Conservation (phyloP, 2,888 invertebrate species). For the Scaeva pyrastri region DNA sequence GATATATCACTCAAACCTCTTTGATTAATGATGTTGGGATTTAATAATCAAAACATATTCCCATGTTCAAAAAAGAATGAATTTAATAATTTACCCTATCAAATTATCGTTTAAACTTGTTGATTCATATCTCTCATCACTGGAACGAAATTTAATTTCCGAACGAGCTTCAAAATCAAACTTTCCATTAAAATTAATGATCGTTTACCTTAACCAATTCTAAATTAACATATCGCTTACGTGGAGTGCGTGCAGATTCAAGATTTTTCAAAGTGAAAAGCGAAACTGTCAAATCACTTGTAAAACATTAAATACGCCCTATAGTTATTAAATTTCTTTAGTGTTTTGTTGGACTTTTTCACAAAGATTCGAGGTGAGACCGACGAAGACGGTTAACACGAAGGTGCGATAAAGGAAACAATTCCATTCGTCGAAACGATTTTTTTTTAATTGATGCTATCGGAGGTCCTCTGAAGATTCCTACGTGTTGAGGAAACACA, state of each 20-base stretch:
- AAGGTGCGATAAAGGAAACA: conserved; percentile 42
- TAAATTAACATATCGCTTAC: conserved; percentile 63
- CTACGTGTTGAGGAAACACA: conserved; percentile 46
- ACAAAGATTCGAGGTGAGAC: neutral
- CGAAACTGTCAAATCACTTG: conserved; percentile 75
- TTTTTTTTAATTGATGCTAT: conserved; percentile 17
- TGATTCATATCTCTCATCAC: conserved; percentile 65
- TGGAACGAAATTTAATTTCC: conserved; percentile 37
- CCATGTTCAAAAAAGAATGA: conserved; percentile 4
- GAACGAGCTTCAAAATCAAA: conserved; percentile 23
- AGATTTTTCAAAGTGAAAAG: conserved; percentile 54
- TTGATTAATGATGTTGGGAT: conserved; percentile 29
- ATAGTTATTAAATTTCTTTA: neutral
- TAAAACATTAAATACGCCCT: conserved; percentile 66
- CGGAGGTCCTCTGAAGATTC: conserved; percentile 30
- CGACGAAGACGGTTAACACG: too few species aligned
- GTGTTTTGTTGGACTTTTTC: conserved; percentile 28
- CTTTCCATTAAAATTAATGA: conserved; percentile 55
- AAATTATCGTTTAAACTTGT: conserved; percentile 55
- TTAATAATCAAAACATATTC: conserved; percentile 20
- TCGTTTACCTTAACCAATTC: conserved; percentile 37
- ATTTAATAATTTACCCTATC: conserved; percentile 44
- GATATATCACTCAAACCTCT: conserved; percentile 17
- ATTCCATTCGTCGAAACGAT: conserved; percentile 59
- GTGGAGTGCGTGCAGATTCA: conserved; percentile 20